Conservation (phyloP, 2,797 vertebrate genomes). For the Pseudochirops cupreus region DNA sequence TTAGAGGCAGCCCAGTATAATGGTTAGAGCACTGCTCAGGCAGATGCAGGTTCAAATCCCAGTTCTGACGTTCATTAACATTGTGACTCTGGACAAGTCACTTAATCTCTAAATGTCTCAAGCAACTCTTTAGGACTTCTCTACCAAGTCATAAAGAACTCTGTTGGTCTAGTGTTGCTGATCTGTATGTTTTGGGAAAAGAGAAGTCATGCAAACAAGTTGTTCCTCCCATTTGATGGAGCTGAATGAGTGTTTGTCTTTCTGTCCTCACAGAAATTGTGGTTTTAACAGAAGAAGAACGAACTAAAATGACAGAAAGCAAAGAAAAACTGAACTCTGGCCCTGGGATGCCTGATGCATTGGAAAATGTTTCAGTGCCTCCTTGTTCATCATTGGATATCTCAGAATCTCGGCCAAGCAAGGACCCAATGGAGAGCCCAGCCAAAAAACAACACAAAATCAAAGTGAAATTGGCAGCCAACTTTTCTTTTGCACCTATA, state of each 20-base stretch:
- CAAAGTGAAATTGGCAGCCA: constrained; percentile 95
- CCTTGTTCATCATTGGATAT: constrained; percentile 73
- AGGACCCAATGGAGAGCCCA: constrained; percentile 89
- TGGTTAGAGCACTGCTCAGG: background rate
- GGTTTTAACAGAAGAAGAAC: constrained; percentile 83
- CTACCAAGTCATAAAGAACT: background rate
- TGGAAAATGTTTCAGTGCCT: constrained; percentile 61
- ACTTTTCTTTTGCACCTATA: constrained; percentile 94
- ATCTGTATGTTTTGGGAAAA: background rate
- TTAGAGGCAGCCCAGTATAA: background rate
- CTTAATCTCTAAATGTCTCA: background rate
- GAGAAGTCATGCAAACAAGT: background rate
- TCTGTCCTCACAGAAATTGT: constrained; percentile 81
- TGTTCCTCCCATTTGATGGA: background rate
- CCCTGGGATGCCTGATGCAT: constrained; percentile 46
- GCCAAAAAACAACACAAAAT: constrained; percentile 91
- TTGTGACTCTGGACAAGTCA: background rate
- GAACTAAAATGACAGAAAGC: constrained; percentile 65
- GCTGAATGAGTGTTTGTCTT: constrained; percentile 41
- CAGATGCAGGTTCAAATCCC: background rate
- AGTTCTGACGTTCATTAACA: background rate
- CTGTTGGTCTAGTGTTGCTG: background rate
- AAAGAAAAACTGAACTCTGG: constrained; percentile 57
- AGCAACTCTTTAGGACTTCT: background rate
- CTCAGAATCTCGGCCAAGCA: constrained; percentile 70